Base-by-base conservation (phyloP, 2,797 vertebrate species). In the Thunnus albacares region DNA sequence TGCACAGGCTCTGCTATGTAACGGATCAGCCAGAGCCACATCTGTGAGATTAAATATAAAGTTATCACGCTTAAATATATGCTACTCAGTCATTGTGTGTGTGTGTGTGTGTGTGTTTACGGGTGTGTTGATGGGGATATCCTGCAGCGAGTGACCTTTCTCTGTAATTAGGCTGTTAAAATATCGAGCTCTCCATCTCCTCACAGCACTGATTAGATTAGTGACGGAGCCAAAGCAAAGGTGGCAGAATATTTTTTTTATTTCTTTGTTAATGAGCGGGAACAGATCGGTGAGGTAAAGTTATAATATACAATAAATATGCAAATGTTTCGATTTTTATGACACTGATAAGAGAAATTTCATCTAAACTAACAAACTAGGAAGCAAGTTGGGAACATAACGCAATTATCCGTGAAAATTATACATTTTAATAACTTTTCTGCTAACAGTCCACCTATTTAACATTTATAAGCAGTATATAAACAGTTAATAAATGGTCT, bases 131-230 rank as follows among this genome's bases (percentile, higher is more conserved):
- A 38, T 38, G 41, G 41, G 41, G 33, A 3, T 11, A 5, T 63
- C 53, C 47, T 52, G 61, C 62, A 64, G 35, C 28, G 9, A 45
- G 66, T 90, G 92, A 93, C 92, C 92, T 94, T 94, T 90, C 53
- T 53, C 41, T 83, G 62, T 90, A 76, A 94, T 91, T 14, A 91
- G 58, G 52, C 79, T 17, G 70, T 88, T 79, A 62, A 81, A 83
- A 79, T 86, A 77, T 56, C 63, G 1, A 58, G 64, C n/a, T n/a
- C 26, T 77, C 11, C 49, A 56, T 76, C 70, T 79, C 17, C 71
- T 47, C 22, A 58, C 58, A 20, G 60, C 80, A 13, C 79, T 71
- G 75, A 82, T 82, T 51, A 45, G 12, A 66, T 74, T 9, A 47
- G 73, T 1, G n/a, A 58, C n/a, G 70, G 68, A 30, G 14, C 12